Conservation (phyloP, 2,888 invertebrate genomes). For the Gymnosoma rotundatum region DNA sequence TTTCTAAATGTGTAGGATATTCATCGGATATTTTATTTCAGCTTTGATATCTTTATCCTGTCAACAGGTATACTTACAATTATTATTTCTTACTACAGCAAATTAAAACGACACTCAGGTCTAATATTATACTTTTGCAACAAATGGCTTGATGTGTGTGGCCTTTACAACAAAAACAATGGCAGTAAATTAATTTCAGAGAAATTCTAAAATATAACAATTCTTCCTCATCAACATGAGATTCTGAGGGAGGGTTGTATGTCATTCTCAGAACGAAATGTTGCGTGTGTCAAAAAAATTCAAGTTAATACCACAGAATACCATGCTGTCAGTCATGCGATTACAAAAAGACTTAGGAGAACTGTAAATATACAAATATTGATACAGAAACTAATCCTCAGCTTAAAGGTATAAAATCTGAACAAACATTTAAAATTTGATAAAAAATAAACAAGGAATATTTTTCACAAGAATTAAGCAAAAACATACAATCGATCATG, state of each 20-base stretch:
- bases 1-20: no score
- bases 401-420: no score
- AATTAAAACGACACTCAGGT: background rate
- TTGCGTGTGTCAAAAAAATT: no score
- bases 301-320: no score
- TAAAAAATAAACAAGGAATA: no score
- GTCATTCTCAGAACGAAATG: no score
- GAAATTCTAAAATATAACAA: constrained; percentile 30
- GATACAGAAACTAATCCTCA: no score
- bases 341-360: background rate
- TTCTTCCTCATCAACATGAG: background rate
- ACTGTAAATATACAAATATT: background rate
- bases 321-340: constrained; percentile 4
- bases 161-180: constrained; percentile 29
- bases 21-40: background rate
- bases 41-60: background rate
- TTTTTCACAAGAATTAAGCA: no score
- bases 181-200: constrained; percentile 22
- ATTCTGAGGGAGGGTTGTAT: background rate
- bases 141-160: background rate
- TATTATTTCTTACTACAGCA: background rate
- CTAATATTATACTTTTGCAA: background rate
- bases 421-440: no score
- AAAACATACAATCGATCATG: no score
- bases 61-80: background rate